Percentiles rank a stretch among this genome's conserved stretches.
These are phyloP conservation scores for Drosophila flavopinicola DNA, from an alignment of 2,888 invertebrate species.

Conservation along the genomic window DNA sequence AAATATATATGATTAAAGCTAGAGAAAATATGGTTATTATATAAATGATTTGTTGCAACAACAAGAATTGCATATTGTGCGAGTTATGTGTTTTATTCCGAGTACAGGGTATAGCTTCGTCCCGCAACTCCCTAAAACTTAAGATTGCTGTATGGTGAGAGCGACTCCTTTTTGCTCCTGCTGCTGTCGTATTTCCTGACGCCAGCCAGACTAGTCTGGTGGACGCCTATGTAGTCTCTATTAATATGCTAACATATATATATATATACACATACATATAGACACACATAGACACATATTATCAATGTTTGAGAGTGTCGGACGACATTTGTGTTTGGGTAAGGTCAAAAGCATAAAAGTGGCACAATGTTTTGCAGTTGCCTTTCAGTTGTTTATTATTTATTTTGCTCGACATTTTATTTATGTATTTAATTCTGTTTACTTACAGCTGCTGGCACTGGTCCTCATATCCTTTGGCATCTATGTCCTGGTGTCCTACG, in stretches of 20 bases:
- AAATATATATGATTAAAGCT: no score
- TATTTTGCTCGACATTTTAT: constrained; percentile 3
- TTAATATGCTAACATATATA: constrained; percentile 5
- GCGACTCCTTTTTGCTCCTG: constrained; percentile 1
- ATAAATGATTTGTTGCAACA: no score
- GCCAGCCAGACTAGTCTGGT: constrained; percentile 60
- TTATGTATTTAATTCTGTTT: not conserved
- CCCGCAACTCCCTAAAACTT: not conserved
- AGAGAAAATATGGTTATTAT: no score
- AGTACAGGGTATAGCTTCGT: constrained; percentile 6
- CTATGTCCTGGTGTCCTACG: constrained; percentile 66
- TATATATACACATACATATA: not conserved
- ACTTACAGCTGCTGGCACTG: constrained; percentile 70
- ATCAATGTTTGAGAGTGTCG: not conserved
- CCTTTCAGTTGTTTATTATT: constrained; percentile 1
- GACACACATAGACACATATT: not conserved
- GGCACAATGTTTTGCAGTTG: constrained; percentile 14
- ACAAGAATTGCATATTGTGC: no score
- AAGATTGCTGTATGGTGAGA: not conserved
- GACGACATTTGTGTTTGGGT: constrained; percentile 17
- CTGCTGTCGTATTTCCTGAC: constrained; percentile 35
- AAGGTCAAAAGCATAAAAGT: constrained; percentile 42
- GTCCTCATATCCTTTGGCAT: constrained; percentile 78
- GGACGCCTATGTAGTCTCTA: constrained; percentile 51
- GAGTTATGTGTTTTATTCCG: no score